Evolutionary conservation across 2,888 invertebrate species (phyloP), one percentile per base, ranked within the genome.

Genomic region (Andrena haemorrhoa): DNA sequence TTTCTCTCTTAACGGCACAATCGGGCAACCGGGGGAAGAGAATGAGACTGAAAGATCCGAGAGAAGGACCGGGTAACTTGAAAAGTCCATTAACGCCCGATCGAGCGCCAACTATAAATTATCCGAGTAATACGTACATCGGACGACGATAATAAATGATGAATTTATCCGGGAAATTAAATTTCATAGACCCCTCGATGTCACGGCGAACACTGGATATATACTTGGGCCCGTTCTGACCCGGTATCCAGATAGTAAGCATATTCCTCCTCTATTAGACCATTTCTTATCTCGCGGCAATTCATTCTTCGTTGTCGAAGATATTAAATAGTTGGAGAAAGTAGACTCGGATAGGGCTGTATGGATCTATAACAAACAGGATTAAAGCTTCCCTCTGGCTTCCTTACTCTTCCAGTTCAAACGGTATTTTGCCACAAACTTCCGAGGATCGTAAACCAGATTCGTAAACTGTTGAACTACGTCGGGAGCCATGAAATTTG

Each of bases 111-210:
- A 72, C 79, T 85, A 58, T 86, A 87, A 88, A 83, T 87, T 88
- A 87, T 85, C 84, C 79, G 82, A 72, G 82, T 79, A 83, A 88
- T 82, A 82, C 73, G 84, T 78, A 77, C 73, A 75, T 70, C 71
- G 77, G 68, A 35, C 70, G 74, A 69, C 81, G 84, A 82, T 88
- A 84, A 88, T 84, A 87, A 87, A 86, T 83, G 85, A 86, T 73
- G 77, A 79, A 88, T 87, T 89, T 88, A 87, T 87, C 81, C 84
- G 75, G 86, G 71, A 84, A 86, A 87, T 88, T 87, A 88, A 87
- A 80, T 85, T 85, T 84, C 82, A 78, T 85, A 85, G 87, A 86
- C 16, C 41, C 16, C 41, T 41, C 4, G 82, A 70, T 64, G 65
- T 56, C 68, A 35, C 51, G 41, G 20, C 29, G 35, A 41, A 61